A percentile compares a stretch with the other conserved stretches of the same genome.
These are phyloP conservation scores for Mesocentrotus franciscanus DNA, from an alignment of 53 echinoderm and acorn worm species.

Conservation along the genomic window DNA sequence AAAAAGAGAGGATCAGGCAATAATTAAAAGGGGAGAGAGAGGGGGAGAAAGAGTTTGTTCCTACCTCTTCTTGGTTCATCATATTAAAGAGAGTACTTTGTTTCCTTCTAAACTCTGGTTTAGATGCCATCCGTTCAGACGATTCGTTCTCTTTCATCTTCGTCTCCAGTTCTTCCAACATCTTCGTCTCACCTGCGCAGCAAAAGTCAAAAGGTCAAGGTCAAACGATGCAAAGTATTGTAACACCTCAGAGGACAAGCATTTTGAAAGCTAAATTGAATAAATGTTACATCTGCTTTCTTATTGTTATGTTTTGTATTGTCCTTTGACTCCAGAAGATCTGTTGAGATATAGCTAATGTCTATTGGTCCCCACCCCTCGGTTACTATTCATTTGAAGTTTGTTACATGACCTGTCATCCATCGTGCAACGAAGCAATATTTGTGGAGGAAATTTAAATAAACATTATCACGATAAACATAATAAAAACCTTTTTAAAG, in stretches of 20 bases:
- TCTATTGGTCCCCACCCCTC: too few species aligned
- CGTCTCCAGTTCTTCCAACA: slow-evolving; percentile 59
- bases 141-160: slow-evolving; percentile 65
- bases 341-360: too few species aligned
- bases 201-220: background rate
- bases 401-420: too few species aligned
- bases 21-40: background rate
- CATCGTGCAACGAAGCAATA: too few species aligned
- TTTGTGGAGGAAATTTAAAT: too few species aligned
- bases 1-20: background rate
- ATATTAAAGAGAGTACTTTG: slow-evolving; percentile 83
- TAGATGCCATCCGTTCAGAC: slow-evolving; percentile 63
- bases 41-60: background rate
- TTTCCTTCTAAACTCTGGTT: slow-evolving; percentile 82
- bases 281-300: too few species aligned
- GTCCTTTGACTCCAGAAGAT: too few species aligned
- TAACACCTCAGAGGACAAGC: background rate
- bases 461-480: too few species aligned
- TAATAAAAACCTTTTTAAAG: too few species aligned
- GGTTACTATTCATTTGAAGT: too few species aligned
- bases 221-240: background rate
- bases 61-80: slow-evolving; percentile 88
- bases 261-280: too few species aligned
- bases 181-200: slow-evolving; percentile 77
- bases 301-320: too few species aligned